phyloP scores from a whole-genome alignment of 2,797 vertebrate genomes.

The Coregonus suidteri region DNA sequence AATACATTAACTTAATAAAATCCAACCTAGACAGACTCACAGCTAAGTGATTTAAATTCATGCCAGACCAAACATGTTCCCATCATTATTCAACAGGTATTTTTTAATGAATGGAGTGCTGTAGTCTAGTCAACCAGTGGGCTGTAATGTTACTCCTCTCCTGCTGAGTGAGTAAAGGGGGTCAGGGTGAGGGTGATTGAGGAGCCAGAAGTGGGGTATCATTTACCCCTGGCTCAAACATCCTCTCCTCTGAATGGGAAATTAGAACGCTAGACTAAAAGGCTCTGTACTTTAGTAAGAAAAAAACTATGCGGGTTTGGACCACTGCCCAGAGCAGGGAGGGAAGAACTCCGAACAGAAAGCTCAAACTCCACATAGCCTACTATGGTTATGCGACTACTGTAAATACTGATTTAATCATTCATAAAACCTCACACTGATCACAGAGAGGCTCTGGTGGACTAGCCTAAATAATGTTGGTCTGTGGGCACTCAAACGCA shows the following conservation, averaged over 20 bases:
- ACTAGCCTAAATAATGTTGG: not conserved
- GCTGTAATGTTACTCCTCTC: constrained; percentile 50
- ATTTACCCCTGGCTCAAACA: constrained; percentile 61
- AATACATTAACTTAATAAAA: not conserved
- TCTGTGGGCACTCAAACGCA: not conserved
- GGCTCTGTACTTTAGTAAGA: constrained; percentile 59
- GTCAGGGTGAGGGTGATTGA: constrained; percentile 44
- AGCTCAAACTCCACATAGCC: not conserved
- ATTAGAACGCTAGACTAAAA: constrained; percentile 85
- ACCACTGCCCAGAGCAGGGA: constrained; percentile 72
- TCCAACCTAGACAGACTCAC: not conserved
- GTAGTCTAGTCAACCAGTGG: constrained; percentile 34
- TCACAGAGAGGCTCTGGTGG: not conserved
- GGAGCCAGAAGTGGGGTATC: constrained; percentile 55
- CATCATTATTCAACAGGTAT: constrained; percentile 34
- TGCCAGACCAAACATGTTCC: constrained; percentile 23
- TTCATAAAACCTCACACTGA: not conserved
- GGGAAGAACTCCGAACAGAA: constrained; percentile 12
- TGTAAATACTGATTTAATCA: not conserved
- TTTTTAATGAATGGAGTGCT: constrained; percentile 50
- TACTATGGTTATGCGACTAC: not conserved
- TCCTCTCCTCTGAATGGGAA: constrained; percentile 83
- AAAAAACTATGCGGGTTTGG: constrained; percentile 75
- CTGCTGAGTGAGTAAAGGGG: constrained; percentile 9
- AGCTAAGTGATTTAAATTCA: not conserved